Percentiles rank a stretch among this genome's conserved stretches.
Evolutionary conservation across 1,140 invertebrate genomes (phyloP).

Genomic region (Leptinotarsa lineolata): DNA sequence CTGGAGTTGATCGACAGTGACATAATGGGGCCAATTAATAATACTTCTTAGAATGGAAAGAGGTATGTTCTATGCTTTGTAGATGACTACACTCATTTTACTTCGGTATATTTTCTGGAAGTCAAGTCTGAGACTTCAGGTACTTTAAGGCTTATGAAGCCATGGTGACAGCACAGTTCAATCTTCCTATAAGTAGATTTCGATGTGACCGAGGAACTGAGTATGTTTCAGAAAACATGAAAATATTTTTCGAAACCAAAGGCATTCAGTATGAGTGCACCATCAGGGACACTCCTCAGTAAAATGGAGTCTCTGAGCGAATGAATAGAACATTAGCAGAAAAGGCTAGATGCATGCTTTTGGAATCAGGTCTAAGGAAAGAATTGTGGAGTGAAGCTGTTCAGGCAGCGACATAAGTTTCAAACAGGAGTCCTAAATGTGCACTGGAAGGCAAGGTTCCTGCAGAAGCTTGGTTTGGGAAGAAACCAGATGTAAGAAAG

Average conservation of each 20-base stretch:
- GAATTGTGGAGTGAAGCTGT: slow-evolving; percentile 56
- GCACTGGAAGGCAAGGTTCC: slow-evolving; percentile 44
- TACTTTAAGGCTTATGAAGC: slow-evolving; percentile 43
- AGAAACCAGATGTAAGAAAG: slow-evolving; percentile 33
- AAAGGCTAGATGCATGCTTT: slow-evolving; percentile 51
- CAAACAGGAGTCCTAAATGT: slow-evolving; percentile 36
- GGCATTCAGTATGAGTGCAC: slow-evolving; percentile 46
- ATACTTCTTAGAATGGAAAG: slow-evolving; percentile 45
- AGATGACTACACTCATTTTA: slow-evolving; percentile 53
- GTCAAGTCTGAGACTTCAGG: slow-evolving; percentile 49
- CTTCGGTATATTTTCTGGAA: slow-evolving; percentile 49
- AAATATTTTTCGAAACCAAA: slow-evolving; percentile 27
- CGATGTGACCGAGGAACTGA: slow-evolving; percentile 37
- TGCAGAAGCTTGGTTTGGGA: slow-evolving; percentile 49
- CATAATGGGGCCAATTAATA: slow-evolving; percentile 51
- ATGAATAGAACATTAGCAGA: slow-evolving; percentile 54
- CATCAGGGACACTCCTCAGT: slow-evolving; percentile 53
- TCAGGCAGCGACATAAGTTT: slow-evolving; percentile 36
- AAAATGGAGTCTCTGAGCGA: slow-evolving; percentile 57
- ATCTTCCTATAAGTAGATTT: slow-evolving; percentile 29
- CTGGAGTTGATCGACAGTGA: slow-evolving; percentile 53
- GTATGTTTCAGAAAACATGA: slow-evolving; percentile 31
- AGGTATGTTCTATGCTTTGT: slow-evolving; percentile 54
- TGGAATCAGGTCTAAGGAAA: slow-evolving; percentile 47
- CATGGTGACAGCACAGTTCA: slow-evolving; percentile 27